Base-by-base conservation (phyloP, 1,140 invertebrate species). In the Laupala kohalensis region DNA sequence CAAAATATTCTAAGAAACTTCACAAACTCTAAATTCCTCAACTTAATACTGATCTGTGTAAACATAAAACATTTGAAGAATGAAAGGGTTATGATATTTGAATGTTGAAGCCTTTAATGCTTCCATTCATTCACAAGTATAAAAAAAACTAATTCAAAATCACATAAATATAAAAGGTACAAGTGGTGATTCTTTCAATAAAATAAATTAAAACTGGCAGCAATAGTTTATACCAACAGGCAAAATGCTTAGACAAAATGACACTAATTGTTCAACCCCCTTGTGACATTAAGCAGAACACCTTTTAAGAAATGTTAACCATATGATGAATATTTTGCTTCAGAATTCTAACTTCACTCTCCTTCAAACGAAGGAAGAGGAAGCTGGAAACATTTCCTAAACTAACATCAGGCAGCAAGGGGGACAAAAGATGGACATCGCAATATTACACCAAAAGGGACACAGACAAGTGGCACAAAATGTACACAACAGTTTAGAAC, bases 401-500 rank as follows among this genome's bases (percentile, higher is more conserved):
- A 70, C 69, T 70, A 70, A 70, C 25, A 65, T 64, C 64, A 70
- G 26, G 69, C 25, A 70, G 4, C 64, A 64, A 70, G 26, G 28
- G 64, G 28, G 37, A 37, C 29, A 23, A 68, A 37, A 29, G 67
- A 37, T 30, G n/a, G 67, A 68, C 26, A 68, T 67, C 67, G 71
- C 27, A 28, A 63, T 64, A 69, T 69, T 72, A 72, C 71, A 72
- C 71, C 71, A 72, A 72, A 72, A 72, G 71, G 67, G 67, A 72
- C 71, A 72, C 67, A 72, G 67, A 72, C 67, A 72, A 69, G 67
- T 72, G 67, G 71, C 71, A 72, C 71, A 72, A 69, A 72, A 72
- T 67, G 71, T 69, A 72, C 71, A 72, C 71, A 72, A 72, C 71
- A 72, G 71, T 72, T 72, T 68, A 72, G 71, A 72, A 72, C 71